phyloP scores from a whole-genome alignment of 2,797 vertebrate species.

The Parauchenoglanis punctatus region DNA sequence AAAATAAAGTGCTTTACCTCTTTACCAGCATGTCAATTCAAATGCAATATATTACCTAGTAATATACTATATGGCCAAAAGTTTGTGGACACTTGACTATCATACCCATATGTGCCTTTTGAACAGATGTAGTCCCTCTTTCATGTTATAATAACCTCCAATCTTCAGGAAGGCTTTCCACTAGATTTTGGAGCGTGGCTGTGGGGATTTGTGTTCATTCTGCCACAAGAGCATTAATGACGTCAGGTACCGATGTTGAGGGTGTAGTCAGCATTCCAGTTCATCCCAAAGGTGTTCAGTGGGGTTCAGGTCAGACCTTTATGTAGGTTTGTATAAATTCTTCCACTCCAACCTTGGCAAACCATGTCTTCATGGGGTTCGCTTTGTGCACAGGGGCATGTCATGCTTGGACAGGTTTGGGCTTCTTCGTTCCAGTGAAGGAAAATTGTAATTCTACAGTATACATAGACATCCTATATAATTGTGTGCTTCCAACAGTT shows the following conservation, averaged over 20 bases:
- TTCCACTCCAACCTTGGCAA: background rate
- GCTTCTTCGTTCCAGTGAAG: background rate
- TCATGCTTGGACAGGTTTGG: background rate
- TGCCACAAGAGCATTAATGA: background rate
- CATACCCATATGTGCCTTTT: background rate
- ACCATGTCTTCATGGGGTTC: too few relatives aligned
- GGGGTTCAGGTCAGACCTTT: background rate
- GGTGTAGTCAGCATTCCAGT: background rate
- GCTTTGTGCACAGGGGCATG: too few relatives aligned
- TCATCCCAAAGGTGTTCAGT: background rate
- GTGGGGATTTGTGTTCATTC: background rate
- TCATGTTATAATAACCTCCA: background rate
- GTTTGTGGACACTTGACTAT: background rate
- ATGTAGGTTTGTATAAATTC: background rate
- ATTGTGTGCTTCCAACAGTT: background rate
- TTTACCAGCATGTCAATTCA: background rate
- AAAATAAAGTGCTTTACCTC: background rate
- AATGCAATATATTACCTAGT: background rate
- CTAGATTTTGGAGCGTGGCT: background rate
- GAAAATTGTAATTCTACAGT: background rate
- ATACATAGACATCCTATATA: background rate
- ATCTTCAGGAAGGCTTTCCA: background rate
- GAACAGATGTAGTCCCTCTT: background rate
- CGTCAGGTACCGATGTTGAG: background rate
- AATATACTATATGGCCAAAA: background rate